Conservation (phyloP, 2,888 invertebrate species). For the Resseliella maxima region DNA sequence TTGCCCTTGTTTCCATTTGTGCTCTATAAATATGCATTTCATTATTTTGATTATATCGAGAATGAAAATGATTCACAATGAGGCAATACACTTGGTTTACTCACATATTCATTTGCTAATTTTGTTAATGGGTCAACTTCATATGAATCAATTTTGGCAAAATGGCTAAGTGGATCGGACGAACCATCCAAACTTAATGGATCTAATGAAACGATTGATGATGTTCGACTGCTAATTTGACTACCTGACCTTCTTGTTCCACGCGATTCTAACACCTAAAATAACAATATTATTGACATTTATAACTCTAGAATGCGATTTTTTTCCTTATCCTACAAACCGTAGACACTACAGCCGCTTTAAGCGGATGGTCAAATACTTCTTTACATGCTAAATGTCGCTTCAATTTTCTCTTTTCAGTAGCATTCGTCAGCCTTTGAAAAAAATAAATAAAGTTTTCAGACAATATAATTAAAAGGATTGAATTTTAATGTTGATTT, state of each 20-base stretch:
- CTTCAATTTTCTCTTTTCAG: neutral
- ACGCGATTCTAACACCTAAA: constrained; percentile 70
- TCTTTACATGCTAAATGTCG: constrained; percentile 56
- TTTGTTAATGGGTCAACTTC: constrained; percentile 74
- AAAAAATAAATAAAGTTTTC: neutral
- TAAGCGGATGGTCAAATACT: constrained; percentile 72
- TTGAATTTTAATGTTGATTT: neutral
- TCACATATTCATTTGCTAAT: constrained; percentile 69
- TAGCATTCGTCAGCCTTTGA: neutral
- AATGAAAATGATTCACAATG: neutral
- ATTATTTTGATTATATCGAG: neutral
- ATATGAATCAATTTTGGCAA: constrained; percentile 71
- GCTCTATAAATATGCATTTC: neutral
- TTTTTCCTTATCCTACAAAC: constrained; percentile 62
- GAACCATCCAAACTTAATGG: constrained; percentile 75
- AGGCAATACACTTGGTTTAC: constrained; percentile 58
- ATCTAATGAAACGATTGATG: constrained; percentile 70
- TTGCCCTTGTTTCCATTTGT: neutral
- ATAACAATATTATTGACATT: constrained; percentile 51
- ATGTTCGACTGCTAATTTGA: constrained; percentile 69
- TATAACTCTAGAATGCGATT: no score
- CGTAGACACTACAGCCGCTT: constrained; percentile 69
- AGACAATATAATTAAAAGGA: neutral
- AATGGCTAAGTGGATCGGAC: constrained; percentile 80
- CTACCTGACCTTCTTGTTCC: constrained; percentile 68